phyloP scores from a whole-genome alignment of 1,140 invertebrate genomes.

The Pristionchus pacificus region DNA sequence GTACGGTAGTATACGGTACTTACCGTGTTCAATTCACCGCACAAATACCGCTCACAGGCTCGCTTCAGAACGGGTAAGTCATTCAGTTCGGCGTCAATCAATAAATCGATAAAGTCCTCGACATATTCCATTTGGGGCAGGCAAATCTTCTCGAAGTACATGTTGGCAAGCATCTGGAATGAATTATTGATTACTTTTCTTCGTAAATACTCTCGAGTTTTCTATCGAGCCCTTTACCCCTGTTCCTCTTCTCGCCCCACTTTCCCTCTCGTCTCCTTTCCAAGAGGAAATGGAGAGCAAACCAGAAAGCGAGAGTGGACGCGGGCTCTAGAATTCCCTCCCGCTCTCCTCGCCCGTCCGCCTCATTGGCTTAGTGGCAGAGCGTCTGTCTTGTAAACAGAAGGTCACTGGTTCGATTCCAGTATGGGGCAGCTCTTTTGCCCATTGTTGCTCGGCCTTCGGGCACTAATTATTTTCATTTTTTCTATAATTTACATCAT shows the following conservation, averaged over 20 bases:
- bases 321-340: no score
- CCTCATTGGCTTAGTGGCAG: background rate
- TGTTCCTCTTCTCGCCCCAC: background rate
- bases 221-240: background rate
- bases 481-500: background rate
- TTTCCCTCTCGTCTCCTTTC: background rate
- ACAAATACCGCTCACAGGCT: constrained; percentile 53
- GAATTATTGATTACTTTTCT: background rate
- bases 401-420: background rate
- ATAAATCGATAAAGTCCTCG: constrained; percentile 54
- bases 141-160: constrained; percentile 55
- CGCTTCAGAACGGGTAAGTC: constrained; percentile 53
- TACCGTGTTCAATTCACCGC: constrained; percentile 53
- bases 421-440: background rate
- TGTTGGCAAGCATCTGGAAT: constrained; percentile 47
- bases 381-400: constrained; percentile 1
- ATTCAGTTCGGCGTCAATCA: constrained; percentile 55
- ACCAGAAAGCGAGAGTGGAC: no score
- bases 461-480: no score
- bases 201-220: background rate
- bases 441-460: no score
- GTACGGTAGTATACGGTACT: background rate
- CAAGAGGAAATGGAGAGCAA: background rate
- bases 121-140: constrained; percentile 55
- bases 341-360: background rate